Conservation (phyloP, 2,888 invertebrate genomes). For the Nephrocerus scutellatus region DNA sequence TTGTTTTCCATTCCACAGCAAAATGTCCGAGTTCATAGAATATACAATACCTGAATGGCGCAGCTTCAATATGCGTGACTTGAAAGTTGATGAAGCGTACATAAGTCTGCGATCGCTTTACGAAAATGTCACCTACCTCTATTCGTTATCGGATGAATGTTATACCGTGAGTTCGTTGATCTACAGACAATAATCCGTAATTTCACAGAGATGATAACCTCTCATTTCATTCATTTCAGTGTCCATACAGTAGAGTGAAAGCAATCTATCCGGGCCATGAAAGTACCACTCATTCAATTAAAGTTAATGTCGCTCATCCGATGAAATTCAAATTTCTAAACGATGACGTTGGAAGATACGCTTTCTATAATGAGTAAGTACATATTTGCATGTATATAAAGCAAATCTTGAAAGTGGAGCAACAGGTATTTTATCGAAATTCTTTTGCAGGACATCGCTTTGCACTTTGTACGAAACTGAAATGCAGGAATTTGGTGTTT, state of each 20-base stretch:
- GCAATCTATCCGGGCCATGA: slow-evolving; percentile 20
- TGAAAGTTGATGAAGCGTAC: slow-evolving; percentile 64
- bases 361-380: slow-evolving; percentile 41
- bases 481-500: slow-evolving; percentile 67
- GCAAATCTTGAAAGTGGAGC: too few species aligned
- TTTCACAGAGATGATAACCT: slow-evolving; percentile 12
- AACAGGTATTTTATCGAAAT: neutral
- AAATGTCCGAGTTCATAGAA: slow-evolving; percentile 55
- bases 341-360: slow-evolving; percentile 49
- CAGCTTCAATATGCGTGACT: slow-evolving; percentile 52
- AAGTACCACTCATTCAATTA: slow-evolving; percentile 36
- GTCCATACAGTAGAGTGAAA: slow-evolving; percentile 56
- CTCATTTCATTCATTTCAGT: slow-evolving; percentile 47
- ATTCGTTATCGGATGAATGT: slow-evolving; percentile 64
- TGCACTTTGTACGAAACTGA: slow-evolving; percentile 46
- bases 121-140: slow-evolving; percentile 51
- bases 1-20: slow-evolving; percentile 10
- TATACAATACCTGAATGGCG: slow-evolving; percentile 51
- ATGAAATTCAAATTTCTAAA: slow-evolving; percentile 55
- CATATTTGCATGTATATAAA: too few species aligned
- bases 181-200: neutral
- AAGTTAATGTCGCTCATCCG: slow-evolving; percentile 50
- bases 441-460: slow-evolving; percentile 50
- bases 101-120: slow-evolving; percentile 46
- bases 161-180: slow-evolving; percentile 53